phyloP scores from a whole-genome alignment of 2,888 invertebrate species.

The Eupithecia subfuscata region DNA sequence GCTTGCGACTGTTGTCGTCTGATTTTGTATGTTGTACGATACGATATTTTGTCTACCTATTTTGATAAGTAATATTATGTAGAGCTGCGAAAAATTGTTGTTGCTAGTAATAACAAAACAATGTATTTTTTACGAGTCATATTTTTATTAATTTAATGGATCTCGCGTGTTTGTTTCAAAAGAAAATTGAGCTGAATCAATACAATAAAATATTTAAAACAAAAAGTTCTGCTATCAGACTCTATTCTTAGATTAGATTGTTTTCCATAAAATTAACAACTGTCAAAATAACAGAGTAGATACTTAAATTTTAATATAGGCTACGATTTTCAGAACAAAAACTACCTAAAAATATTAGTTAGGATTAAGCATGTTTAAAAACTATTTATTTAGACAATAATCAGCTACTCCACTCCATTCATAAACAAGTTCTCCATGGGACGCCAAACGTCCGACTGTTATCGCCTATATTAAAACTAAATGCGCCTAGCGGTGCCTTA shows the following conservation, averaged over 20 bases:
- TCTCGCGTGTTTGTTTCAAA: neutral
- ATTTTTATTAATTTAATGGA: neutral
- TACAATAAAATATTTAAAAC: neutral
- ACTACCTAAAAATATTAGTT: neutral
- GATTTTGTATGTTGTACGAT: constrained; percentile 1
- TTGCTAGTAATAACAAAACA: neutral
- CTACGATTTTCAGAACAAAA: neutral
- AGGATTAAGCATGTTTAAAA: neutral
- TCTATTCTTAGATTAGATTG: neutral
- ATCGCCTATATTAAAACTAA: constrained; percentile 48
- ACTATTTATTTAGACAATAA: constrained; percentile 2
- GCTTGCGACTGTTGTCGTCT: constrained; percentile 66
- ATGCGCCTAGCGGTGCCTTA: constrained; percentile 36
- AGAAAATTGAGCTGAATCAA: neutral
- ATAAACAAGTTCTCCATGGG: constrained; percentile 60
- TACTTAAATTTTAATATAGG: neutral
- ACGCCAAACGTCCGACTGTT: constrained; percentile 74
- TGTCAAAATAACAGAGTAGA: neutral
- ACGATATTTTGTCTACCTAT: neutral
- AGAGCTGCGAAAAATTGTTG: neutral
- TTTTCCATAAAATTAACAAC: neutral
- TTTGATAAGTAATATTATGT: neutral
- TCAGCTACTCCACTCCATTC: constrained; percentile 7
- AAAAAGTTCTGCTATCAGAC: no score
- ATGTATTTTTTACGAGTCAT: no score